Base-by-base conservation (phyloP, 1,140 invertebrate species). In the Leucophenga varia region DNA sequence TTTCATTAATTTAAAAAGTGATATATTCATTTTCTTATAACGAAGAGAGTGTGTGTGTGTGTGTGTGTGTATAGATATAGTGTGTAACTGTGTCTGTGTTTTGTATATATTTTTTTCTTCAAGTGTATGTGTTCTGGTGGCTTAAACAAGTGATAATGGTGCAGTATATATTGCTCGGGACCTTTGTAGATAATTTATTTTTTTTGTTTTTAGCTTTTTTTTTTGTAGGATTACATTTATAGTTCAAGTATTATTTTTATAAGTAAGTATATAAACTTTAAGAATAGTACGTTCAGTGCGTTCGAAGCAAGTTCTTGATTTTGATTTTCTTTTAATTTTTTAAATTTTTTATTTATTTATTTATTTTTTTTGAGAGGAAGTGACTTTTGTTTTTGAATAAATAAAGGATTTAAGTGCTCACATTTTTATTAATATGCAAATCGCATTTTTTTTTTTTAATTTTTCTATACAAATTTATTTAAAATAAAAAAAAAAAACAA, bases 91-190 rank as follows among this genome's bases (percentile, higher is more conserved):
- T 49, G 18, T 38, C 28, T 47, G 39, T 48, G 20, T 51, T 21
- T 47, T 25, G 43, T 53, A 20, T 36, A 43, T 54, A 35, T 59
- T n/a, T n/a, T n/a, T n/a, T n/a, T n/a, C n/a, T n/a, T n/a, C n/a
- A n/a, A n/a, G 53, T 60, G 37, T 59, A 45, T 63, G 52, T 63
- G 52, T 49, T 48, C 43, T 34, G 58, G 56, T 49, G 43, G 45
- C 49, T 67, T 52, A 61, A 52, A 67, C 54, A 51, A 42, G 63
- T 67, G 63, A 67, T 54, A 48, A 57, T 57, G 56, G 63, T 67
- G 63, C 63, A 39, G 47, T 64, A 63, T 55, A 56, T 57, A 47
- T 55, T 40, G 35, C 35, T 37, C 34, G 39, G 35, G 45, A 45
- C 50, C 46, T 60, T n/a, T 51, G 47, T 54, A 38, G 47, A n/a